Percentiles rank a stretch among this genome's conserved stretches.
Evolutionary conservation across 2,888 invertebrate species (phyloP).

Genomic region (Antheraea yamamai): DNA sequence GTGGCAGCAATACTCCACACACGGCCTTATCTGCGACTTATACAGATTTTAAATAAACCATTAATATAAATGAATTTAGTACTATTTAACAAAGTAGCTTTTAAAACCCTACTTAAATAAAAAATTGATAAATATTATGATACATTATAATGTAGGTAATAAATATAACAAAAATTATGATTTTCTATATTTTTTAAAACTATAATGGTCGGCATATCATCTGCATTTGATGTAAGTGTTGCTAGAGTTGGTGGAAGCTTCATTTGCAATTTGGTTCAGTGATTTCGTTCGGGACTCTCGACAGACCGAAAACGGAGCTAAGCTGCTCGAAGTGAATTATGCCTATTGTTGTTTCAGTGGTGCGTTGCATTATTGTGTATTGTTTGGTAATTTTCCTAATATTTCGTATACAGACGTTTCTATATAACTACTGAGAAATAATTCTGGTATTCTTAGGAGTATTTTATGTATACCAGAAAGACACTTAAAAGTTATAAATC

Average conservation of each 20-base stretch:
- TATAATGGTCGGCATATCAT: background rate
- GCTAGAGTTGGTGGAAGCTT: slow-evolving; percentile 41
- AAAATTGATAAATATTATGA: too few relatives aligned
- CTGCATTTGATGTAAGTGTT: slow-evolving; percentile 7
- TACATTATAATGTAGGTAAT: background rate
- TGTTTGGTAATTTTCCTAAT: slow-evolving; percentile 40
- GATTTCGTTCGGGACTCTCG: slow-evolving; percentile 61
- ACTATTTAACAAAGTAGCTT: too few relatives aligned
- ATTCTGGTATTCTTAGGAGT: background rate
- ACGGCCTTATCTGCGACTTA: too few relatives aligned
- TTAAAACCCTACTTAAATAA: too few relatives aligned
- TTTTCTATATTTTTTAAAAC: background rate
- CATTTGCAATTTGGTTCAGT: slow-evolving; percentile 72
- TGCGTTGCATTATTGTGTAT: slow-evolving; percentile 47
- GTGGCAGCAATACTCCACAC: too few relatives aligned
- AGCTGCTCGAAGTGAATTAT: slow-evolving; percentile 56
- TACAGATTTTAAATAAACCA: too few relatives aligned
- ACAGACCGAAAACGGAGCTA: slow-evolving; percentile 41
- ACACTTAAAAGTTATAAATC: too few relatives aligned
- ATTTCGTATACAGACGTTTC: slow-evolving; percentile 14
- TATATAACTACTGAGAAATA: background rate
- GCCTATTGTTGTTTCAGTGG: slow-evolving; percentile 58
- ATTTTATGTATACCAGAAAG: too few relatives aligned
- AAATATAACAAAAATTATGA: background rate
- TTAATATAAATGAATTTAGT: too few relatives aligned